Conservation (phyloP, 2,113 vertebrate genomes). For the Rattus rattus region DNA sequence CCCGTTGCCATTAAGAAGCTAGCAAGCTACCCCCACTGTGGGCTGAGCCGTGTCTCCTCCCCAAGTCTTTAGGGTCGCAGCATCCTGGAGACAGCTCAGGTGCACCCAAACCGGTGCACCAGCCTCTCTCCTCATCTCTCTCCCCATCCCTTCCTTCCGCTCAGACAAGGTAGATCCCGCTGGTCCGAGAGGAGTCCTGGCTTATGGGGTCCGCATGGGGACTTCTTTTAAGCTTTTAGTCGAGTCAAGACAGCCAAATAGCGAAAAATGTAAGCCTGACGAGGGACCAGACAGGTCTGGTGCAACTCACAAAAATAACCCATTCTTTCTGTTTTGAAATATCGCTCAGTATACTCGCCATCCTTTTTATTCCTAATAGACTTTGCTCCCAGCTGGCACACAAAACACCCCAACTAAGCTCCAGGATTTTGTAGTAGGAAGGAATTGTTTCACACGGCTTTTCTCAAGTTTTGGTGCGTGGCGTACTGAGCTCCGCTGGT, state of each 20-base stretch:
- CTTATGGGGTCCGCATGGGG: background rate
- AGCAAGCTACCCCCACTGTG: background rate
- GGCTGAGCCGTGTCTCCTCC: background rate
- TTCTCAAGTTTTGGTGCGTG: background rate
- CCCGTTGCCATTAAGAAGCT: background rate
- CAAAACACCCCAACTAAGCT: background rate
- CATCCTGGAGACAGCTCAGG: background rate
- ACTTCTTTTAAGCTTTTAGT: background rate
- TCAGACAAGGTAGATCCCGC: background rate
- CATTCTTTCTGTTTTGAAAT: background rate
- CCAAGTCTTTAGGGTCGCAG: too few species aligned
- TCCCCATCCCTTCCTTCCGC: too few species aligned
- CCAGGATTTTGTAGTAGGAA: background rate
- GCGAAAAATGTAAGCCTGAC: background rate
- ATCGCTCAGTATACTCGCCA: background rate
- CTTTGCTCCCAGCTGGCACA: background rate
- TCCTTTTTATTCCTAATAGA: background rate
- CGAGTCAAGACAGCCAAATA: background rate
- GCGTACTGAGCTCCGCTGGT: background rate
- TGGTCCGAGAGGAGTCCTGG: background rate
- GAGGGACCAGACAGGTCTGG: background rate
- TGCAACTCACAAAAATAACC: background rate
- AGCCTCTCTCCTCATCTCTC: background rate
- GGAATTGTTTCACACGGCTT: background rate
- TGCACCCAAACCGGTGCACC: rapidly evolving